phyloP scores from a whole-genome alignment of 1,140 invertebrate species.

The Trissolcus basalis region DNA sequence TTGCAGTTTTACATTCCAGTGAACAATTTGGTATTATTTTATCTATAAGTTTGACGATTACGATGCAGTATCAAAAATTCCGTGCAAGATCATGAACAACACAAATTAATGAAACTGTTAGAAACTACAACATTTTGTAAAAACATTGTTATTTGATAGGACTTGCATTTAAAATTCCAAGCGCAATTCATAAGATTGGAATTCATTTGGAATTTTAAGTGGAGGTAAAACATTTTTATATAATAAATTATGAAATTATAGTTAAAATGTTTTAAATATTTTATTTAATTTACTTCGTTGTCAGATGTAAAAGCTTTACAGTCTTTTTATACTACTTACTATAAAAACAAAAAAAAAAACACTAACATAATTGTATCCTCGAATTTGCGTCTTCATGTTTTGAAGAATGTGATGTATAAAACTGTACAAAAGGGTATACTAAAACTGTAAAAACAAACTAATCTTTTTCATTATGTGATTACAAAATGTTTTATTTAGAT shows the following conservation, averaged over 20 bases:
- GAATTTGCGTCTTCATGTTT: no score
- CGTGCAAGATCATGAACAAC: no score
- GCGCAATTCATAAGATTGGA: no score
- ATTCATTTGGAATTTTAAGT: no score
- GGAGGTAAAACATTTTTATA: conserved; percentile 1
- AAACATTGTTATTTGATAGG: no score
- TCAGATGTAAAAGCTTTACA: conserved; percentile 7
- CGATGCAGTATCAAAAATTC: conserved; percentile 2
- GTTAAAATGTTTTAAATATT: conserved; percentile 13
- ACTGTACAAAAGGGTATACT: conserved; percentile 12
- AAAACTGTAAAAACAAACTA: neutral
- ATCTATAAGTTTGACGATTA: neutral
- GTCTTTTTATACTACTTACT: conserved; percentile 32
- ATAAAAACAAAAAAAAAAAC: no score
- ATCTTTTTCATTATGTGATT: conserved; percentile 14
- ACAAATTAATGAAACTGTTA: no score
- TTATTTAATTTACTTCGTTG: conserved; percentile 15
- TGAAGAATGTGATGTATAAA: conserved; percentile 10
- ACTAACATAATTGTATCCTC: conserved; percentile 2
- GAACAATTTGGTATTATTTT: conserved; percentile 1
- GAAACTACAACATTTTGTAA: no score
- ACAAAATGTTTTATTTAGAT: conserved; percentile 4
- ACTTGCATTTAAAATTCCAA: no score
- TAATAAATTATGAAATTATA: conserved; percentile 8
- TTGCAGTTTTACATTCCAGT: conserved; percentile 27